A percentile compares a stretch with the other conserved stretches of the same genome.
phyloP scores from a whole-genome alignment of 2,888 invertebrate species.

The Eupithecia vulgata region DNA sequence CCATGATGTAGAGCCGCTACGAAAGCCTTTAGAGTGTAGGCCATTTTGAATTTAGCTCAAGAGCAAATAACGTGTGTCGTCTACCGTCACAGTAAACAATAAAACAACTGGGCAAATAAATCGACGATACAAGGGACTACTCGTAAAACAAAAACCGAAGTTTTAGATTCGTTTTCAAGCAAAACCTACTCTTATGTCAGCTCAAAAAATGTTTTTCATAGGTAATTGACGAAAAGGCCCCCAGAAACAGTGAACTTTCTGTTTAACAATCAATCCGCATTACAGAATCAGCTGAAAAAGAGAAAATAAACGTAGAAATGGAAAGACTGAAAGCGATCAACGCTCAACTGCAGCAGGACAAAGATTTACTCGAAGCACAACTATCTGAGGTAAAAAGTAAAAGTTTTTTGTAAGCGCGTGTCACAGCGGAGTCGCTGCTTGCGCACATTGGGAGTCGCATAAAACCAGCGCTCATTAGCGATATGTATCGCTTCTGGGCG shows the following conservation, averaged over 20 bases:
- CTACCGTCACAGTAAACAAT: not conserved
- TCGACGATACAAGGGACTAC: not conserved
- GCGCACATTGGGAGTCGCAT: too few relatives aligned
- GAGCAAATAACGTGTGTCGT: constrained; percentile 35
- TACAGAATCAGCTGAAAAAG: constrained; percentile 83
- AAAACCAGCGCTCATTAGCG: too few relatives aligned
- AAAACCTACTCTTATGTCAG: too few relatives aligned
- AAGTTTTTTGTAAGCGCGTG: too few relatives aligned
- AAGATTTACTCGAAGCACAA: constrained; percentile 69
- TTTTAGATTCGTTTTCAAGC: too few relatives aligned
- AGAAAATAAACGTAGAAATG: constrained; percentile 87
- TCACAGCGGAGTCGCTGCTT: too few relatives aligned
- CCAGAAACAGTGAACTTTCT: not conserved
- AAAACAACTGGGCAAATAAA: constrained; percentile 24
- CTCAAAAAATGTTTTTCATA: too few relatives aligned
- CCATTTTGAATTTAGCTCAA: not conserved
- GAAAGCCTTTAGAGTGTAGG: not conserved
- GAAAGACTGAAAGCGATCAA: constrained; percentile 76
- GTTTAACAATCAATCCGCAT: not conserved
- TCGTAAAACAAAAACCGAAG: too few relatives aligned
- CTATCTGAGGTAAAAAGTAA: constrained; percentile 42
- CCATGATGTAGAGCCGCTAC: not conserved
- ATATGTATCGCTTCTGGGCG: too few relatives aligned
- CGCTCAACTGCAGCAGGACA: constrained; percentile 74
- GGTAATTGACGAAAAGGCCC: too few relatives aligned